Conservation (phyloP, 2,888 invertebrate genomes). For the Meganola albula region DNA sequence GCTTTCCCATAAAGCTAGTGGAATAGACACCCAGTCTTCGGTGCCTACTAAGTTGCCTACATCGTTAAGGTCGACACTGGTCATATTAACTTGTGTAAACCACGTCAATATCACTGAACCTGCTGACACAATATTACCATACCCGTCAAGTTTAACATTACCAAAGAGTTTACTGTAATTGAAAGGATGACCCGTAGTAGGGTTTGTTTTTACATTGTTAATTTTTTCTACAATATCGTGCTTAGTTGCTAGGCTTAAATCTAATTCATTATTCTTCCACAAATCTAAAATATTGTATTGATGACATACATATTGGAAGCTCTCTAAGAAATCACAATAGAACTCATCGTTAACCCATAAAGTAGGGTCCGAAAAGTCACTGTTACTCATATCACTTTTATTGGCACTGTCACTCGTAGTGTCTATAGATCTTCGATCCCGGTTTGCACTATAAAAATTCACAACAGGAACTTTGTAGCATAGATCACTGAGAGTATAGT, state of each 20-base stretch:
- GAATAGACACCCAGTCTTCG: conserved; percentile 83
- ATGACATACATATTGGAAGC: conserved; percentile 79
- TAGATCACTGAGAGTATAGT: conserved; percentile 47
- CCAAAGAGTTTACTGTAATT: conserved; percentile 81
- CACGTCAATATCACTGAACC: conserved; percentile 80
- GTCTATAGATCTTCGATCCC: conserved; percentile 41
- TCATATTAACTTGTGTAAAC: conserved; percentile 82
- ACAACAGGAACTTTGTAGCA: conserved; percentile 68
- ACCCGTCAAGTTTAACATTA: conserved; percentile 73
- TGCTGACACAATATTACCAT: conserved; percentile 80
- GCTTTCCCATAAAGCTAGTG: conserved; percentile 80
- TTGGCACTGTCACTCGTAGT: conserved; percentile 22
- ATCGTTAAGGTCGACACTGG: conserved; percentile 80
- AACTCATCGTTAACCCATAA: conserved; percentile 74
- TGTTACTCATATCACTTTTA: conserved; percentile 30
- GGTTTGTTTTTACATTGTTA: conserved; percentile 79
- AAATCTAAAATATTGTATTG: conserved; percentile 82
- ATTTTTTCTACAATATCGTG: conserved; percentile 79
- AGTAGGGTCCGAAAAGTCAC: conserved; percentile 74
- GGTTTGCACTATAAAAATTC: conserved; percentile 47
- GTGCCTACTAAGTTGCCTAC: conserved; percentile 85
- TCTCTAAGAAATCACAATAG: conserved; percentile 81
- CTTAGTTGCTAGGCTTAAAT: conserved; percentile 74
- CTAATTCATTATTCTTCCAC: conserved; percentile 79
- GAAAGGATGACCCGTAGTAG: conserved; percentile 80